A percentile compares a stretch with the other conserved stretches of the same genome.
phyloP scores from a whole-genome alignment of 2,888 invertebrate species.

The Microchrysa polita region DNA sequence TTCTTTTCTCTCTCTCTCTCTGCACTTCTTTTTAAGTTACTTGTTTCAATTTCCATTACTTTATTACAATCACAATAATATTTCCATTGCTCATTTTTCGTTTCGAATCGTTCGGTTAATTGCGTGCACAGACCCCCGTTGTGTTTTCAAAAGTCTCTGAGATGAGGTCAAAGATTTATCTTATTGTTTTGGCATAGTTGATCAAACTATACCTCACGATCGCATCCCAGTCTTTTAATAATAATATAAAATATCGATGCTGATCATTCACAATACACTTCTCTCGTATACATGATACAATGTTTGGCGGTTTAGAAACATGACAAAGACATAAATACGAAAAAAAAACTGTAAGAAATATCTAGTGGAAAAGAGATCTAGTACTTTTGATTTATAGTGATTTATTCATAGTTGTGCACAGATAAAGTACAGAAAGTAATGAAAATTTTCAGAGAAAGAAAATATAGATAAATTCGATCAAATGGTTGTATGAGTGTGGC shows the following conservation, averaged over 20 bases:
- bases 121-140: constrained; percentile 39
- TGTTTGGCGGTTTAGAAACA: no score
- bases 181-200: constrained; percentile 40
- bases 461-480: no score
- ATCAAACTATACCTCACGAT: constrained; percentile 40
- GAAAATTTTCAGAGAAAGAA: background rate
- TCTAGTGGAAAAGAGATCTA: constrained; percentile 2
- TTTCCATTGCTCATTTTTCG: no score
- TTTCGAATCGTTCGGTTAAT: constrained; percentile 32
- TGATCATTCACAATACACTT: no score
- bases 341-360: background rate
- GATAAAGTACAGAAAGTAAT: constrained; percentile 8
- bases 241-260: no score
- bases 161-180: constrained; percentile 42
- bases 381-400: constrained; percentile 38
- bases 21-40: no score
- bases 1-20: no score
- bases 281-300: no score
- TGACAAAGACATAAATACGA: background rate
- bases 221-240: no score
- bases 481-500: no score
- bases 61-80: no score
- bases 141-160: constrained; percentile 35
- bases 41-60: no score
- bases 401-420: constrained; percentile 34